These are phyloP conservation scores for Meandrusa payeni DNA, from an alignment of 2,888 invertebrate genomes.

Conservation along the genomic window DNA sequence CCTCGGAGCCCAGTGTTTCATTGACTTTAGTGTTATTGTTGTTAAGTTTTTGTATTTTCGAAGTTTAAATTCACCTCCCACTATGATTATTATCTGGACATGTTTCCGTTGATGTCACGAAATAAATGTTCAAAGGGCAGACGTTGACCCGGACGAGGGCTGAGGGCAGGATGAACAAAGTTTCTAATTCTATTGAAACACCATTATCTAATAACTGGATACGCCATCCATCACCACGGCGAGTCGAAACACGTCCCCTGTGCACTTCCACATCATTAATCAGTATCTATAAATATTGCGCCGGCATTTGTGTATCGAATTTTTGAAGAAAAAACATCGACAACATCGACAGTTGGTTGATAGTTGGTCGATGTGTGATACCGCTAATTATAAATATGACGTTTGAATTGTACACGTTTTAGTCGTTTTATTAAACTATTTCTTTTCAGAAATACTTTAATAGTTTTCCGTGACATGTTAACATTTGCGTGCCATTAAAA, in stretches of 20 bases:
- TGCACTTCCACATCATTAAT: slow-evolving; percentile 72
- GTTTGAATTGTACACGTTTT: background rate
- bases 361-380: slow-evolving; percentile 17
- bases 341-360: slow-evolving; percentile 23
- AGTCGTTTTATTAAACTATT: no score
- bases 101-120: slow-evolving; percentile 1
- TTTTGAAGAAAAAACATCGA: slow-evolving; percentile 31
- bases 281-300: slow-evolving; percentile 74
- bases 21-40: no score
- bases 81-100: background rate
- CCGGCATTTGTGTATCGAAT: slow-evolving; percentile 70
- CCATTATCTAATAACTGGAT: slow-evolving; percentile 76
- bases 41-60: no score
- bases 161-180: slow-evolving; percentile 69
- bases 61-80: background rate
- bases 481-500: no score
- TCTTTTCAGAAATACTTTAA: no score
- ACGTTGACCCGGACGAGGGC: slow-evolving; percentile 46
- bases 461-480: no score
- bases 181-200: slow-evolving; percentile 75
- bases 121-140: slow-evolving; percentile 11
- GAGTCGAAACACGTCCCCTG: slow-evolving; percentile 57
- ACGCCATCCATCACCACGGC: slow-evolving; percentile 63
- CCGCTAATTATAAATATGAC: slow-evolving; percentile 17
- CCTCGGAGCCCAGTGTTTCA: no score